Evolutionary conservation across 2,888 invertebrate species (phyloP).

Genomic region (Dysmachus trigonus): DNA sequence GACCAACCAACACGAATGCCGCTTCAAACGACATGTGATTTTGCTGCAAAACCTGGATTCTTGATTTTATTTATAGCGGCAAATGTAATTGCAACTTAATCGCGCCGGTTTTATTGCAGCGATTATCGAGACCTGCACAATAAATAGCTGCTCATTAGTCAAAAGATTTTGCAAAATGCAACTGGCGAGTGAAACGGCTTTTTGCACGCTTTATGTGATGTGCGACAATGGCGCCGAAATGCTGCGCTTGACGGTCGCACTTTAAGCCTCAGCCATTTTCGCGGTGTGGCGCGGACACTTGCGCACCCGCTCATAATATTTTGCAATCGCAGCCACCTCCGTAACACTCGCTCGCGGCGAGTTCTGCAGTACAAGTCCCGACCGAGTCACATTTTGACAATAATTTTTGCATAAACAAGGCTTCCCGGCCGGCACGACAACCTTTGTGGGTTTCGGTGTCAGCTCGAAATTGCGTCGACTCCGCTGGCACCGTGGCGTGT

Average conservation of each 20-base stretch:
- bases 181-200: neutral
- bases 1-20: neutral
- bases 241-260: neutral
- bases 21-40: neutral
- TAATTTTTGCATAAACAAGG: conserved; percentile 27
- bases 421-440: conserved; percentile 36
- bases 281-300: neutral
- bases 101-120: neutral
- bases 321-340: neutral
- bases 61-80: neutral
- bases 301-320: neutral
- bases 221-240: neutral
- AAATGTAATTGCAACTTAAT: neutral
- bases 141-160: neutral
- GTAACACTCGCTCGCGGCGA: neutral
- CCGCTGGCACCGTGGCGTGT: neutral
- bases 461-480: conserved; percentile 1
- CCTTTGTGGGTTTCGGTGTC: conserved; percentile 18
- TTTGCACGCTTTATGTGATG: neutral
- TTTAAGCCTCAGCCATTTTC: neutral
- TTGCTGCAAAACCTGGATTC: neutral
- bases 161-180: neutral
- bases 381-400: conserved; percentile 32
- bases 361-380: neutral
- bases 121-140: neutral